Base-by-base conservation (phyloP, 37 sponge, comb jelly and placozoan species). In the Halisarca cf. caerulea region DNA sequence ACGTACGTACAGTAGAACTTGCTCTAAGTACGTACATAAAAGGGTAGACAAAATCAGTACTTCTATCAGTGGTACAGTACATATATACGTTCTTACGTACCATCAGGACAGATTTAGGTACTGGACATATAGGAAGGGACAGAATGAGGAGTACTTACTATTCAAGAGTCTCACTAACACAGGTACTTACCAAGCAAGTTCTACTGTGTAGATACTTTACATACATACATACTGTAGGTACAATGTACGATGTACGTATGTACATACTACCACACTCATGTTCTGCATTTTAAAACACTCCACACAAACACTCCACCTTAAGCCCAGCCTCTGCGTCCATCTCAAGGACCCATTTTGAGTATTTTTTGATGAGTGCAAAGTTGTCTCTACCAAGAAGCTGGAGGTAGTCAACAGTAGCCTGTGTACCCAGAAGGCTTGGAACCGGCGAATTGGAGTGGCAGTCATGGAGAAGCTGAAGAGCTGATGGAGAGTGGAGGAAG, bases 281-380 rank as follows among this genome's bases (percentile, higher is more conserved):
- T 8, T 38, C 40, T 30, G 30, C n/a, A n/a, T n/a, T n/a, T n/a
- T 17, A 18, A 17, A 18, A 54, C 57, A 54, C 17, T 54, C 11
- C 57, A 59, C 23, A 59, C 7, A 2, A n/a, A n/a, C n/a, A n/a
- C n/a, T 37, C 41, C 8, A 74, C 77, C 45, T 40, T 43, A 24
- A 89, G 41, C 9, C 90, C 90, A 32, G 35, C 85, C 23, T 79
- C 80, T 30, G 88, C 38, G 21, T 35, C 20, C 18, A 79, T 81
- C 53, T 88, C 53, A 30, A 96, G 73, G 8, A 96, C 86, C 91
- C 93, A 92, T 23, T 64, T 82, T 21, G 97, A 91, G 84, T 87
- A 93, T 27, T 86, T 79, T 30, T 91, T 78, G 0, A 96, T 88
- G 34, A 93, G 85, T 18, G 88, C 83, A 17, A 83, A 41, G 73